Percentiles rank a stretch among this genome's conserved stretches.
These are phyloP conservation scores for Listrodromus nycthemerus DNA, from an alignment of 2,888 invertebrate species.

Conservation along the genomic window DNA sequence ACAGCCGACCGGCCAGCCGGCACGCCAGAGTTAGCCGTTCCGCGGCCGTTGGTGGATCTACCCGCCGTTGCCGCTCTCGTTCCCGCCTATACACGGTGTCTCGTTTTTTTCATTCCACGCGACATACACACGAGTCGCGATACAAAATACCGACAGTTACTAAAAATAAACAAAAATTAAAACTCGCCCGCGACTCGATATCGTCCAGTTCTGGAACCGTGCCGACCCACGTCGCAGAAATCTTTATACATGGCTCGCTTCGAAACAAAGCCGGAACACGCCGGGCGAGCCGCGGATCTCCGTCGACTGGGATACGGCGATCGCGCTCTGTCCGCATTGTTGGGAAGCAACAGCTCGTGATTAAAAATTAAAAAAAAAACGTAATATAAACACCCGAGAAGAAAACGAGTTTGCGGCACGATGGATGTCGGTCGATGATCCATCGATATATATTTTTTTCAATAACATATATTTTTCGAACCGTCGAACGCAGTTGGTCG, in stretches of 20 bases:
- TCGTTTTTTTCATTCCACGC: conserved; percentile 38
- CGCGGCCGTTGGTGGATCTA: conserved; percentile 79
- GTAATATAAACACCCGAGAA: neutral
- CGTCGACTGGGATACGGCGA: conserved; percentile 22
- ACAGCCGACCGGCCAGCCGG: conserved; percentile 76
- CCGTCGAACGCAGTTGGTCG: neutral
- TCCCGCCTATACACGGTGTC: conserved; percentile 50
- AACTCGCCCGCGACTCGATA: neutral
- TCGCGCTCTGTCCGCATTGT: conserved; percentile 7
- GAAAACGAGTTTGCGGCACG: neutral
- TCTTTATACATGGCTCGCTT: conserved; percentile 39
- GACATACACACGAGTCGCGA: conserved; percentile 21
- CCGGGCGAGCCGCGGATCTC: conserved; percentile 10
- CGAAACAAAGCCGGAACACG: conserved; percentile 16
- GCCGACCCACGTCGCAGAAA: neutral
- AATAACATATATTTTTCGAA: too few relatives aligned
- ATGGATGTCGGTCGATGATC: conserved; percentile 11
- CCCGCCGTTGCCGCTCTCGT: conserved; percentile 68
- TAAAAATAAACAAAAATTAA: neutral
- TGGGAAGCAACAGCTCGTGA: neutral
- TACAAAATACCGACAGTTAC: conserved; percentile 35
- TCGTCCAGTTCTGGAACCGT: conserved; percentile 11
- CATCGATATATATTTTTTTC: conserved; percentile 14
- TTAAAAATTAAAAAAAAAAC: neutral
- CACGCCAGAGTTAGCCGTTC: conserved; percentile 81